Conservation (phyloP, 2,888 invertebrate species). For the Cremastobaeus sp. region DNA sequence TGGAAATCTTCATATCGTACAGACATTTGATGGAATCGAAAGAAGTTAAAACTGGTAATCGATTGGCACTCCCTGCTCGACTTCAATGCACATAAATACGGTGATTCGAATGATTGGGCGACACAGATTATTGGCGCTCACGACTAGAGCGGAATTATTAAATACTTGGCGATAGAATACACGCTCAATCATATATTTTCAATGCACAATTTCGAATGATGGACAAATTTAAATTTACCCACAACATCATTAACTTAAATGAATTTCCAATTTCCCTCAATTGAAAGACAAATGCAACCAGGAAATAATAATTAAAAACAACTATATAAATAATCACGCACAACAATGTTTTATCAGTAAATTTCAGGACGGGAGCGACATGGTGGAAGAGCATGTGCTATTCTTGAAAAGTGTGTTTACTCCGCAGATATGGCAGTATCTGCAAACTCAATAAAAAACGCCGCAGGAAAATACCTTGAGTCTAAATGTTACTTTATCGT, state of each 20-base stretch:
- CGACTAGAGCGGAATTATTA: slow-evolving; percentile 20
- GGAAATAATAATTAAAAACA: too few relatives aligned
- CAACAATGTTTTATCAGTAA: slow-evolving; percentile 12
- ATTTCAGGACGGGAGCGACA: slow-evolving; percentile 16
- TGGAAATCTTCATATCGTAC: slow-evolving; percentile 36
- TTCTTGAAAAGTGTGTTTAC: slow-evolving; percentile 73
- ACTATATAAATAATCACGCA: slow-evolving; percentile 21
- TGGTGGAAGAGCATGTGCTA: slow-evolving; percentile 63
- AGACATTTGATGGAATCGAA: slow-evolving; percentile 33
- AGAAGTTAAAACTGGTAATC: slow-evolving; percentile 47
- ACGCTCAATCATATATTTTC: slow-evolving; percentile 1
- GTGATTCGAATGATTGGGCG: slow-evolving; percentile 37
- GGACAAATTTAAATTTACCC: background rate
- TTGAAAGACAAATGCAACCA: too few relatives aligned
- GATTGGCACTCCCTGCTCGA: slow-evolving; percentile 53
- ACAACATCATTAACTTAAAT: too few relatives aligned
- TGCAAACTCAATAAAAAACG: slow-evolving; percentile 68
- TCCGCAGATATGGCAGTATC: slow-evolving; percentile 62
- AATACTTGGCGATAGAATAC: slow-evolving; percentile 12
- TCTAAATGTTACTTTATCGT: slow-evolving; percentile 64
- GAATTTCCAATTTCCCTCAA: too few relatives aligned
- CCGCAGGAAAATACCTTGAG: slow-evolving; percentile 68
- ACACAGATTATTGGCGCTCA: slow-evolving; percentile 26
- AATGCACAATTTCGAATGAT: background rate
- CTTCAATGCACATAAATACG: slow-evolving; percentile 43